These are phyloP conservation scores for Herpailurus yagouaroundi DNA, from an alignment of 2,113 vertebrate genomes.

Conservation along the genomic window DNA sequence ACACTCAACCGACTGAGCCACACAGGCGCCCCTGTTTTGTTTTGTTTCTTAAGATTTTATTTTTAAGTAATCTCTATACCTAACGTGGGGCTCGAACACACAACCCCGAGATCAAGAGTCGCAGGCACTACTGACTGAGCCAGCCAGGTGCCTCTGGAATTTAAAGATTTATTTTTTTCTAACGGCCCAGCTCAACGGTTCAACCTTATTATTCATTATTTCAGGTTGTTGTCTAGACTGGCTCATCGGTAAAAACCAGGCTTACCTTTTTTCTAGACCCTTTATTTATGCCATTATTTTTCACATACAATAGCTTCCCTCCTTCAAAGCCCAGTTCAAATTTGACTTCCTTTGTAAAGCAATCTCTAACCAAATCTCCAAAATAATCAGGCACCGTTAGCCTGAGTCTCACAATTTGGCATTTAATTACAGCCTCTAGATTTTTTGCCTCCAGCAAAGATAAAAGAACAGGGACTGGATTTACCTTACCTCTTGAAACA, in stretches of 20 bases:
- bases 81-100: background rate
- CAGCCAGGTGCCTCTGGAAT: background rate
- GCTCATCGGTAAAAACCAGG: background rate
- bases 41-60: background rate
- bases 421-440: slow-evolving; percentile 25
- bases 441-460: background rate
- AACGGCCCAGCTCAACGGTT: background rate
- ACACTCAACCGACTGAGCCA: no score
- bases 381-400: background rate
- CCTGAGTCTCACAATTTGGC: background rate
- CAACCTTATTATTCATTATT: background rate
- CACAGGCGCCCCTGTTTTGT: no score
- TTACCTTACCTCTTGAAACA: slow-evolving; percentile 25
- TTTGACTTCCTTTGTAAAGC: background rate
- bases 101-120: background rate
- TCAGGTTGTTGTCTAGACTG: background rate
- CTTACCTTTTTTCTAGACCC: background rate
- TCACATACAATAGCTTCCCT: background rate
- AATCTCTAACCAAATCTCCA: slow-evolving; percentile 4
- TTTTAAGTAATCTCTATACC: background rate
- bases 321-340: slow-evolving; percentile 40
- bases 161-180: background rate
- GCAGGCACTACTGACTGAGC: background rate
- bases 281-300: slow-evolving; percentile 30
- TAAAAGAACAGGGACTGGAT: background rate